Percentiles rank a stretch among this genome's conserved stretches.
These are phyloP conservation scores for Beaufortia kweichowensis DNA, from an alignment of 2,113 vertebrate species.

Conservation along the genomic window DNA sequence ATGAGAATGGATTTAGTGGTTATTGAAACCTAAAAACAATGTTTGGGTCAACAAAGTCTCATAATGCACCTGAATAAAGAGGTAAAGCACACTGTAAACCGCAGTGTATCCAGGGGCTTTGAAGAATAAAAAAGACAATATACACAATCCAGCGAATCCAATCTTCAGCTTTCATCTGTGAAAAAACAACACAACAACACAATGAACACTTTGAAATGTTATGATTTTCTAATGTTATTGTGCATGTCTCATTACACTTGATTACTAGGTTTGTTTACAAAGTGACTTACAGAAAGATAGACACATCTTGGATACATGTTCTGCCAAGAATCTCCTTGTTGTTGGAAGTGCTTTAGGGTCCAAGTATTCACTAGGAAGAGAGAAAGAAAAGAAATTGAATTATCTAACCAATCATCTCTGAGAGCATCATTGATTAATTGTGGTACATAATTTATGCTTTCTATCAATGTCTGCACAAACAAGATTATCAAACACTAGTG, in stretches of 20 bases:
- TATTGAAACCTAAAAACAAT: neutral
- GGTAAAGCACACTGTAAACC: neutral
- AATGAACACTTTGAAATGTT: too few relatives aligned
- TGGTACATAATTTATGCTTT: constrained; percentile 9
- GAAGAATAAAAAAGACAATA: neutral
- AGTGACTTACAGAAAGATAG: constrained; percentile 30
- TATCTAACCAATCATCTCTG: constrained; percentile 32
- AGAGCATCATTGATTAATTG: constrained; percentile 26
- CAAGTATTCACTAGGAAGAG: constrained; percentile 9
- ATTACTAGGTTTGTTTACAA: neutral
- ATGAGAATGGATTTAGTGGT: neutral
- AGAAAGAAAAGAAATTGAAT: constrained; percentile 28
- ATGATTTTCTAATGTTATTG: too few relatives aligned
- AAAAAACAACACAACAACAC: constrained; percentile 37
- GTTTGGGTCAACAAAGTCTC: neutral
- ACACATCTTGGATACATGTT: constrained; percentile 18
- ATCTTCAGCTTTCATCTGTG: constrained; percentile 30
- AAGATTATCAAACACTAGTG: constrained; percentile 3
- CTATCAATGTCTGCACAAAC: neutral
- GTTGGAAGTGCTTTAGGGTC: constrained; percentile 10
- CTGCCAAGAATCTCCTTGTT: constrained; percentile 25
- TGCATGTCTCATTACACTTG: neutral
- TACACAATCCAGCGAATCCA: neutral
- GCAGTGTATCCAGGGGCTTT: neutral
- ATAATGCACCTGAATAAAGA: neutral